A percentile compares a stretch with the other conserved stretches of the same genome.
Evolutionary conservation across 2,888 invertebrate genomes (phyloP).

Genomic region (Catocala sponsa): DNA sequence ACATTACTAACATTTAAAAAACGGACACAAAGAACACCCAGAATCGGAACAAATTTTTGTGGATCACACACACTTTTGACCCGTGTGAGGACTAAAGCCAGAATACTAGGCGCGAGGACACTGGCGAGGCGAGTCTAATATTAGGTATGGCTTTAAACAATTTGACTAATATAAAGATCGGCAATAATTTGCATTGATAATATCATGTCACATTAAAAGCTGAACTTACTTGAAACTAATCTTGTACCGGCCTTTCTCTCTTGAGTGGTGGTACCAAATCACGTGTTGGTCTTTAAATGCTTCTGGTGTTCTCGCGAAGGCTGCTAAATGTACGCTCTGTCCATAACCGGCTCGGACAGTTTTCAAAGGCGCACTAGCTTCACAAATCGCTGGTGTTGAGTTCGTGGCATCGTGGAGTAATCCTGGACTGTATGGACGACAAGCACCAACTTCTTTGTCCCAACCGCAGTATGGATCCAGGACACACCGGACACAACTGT

Average conservation of each 20-base stretch:
- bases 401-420: slow-evolving; percentile 89
- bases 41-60: too few relatives aligned
- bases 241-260: slow-evolving; percentile 86
- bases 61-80: too few relatives aligned
- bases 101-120: too few relatives aligned
- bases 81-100: too few relatives aligned
- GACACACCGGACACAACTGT: slow-evolving; percentile 89
- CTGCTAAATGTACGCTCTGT: slow-evolving; percentile 89
- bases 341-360: slow-evolving; percentile 89
- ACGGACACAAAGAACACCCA: too few relatives aligned
- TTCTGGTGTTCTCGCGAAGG: slow-evolving; percentile 85
- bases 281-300: slow-evolving; percentile 81
- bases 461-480: slow-evolving; percentile 92
- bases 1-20: too few relatives aligned
- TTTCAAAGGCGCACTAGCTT: slow-evolving; percentile 86
- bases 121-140: too few relatives aligned
- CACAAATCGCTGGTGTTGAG: slow-evolving; percentile 88
- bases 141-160: too few relatives aligned
- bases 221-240: slow-evolving; percentile 86
- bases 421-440: slow-evolving; percentile 87
- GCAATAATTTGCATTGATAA: too few relatives aligned
- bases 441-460: slow-evolving; percentile 89
- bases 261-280: slow-evolving; percentile 86
- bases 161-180: too few relatives aligned
- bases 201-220: too few relatives aligned